Conservation (phyloP, 2,797 vertebrate genomes). For the Macrochelys suwanniensis region DNA sequence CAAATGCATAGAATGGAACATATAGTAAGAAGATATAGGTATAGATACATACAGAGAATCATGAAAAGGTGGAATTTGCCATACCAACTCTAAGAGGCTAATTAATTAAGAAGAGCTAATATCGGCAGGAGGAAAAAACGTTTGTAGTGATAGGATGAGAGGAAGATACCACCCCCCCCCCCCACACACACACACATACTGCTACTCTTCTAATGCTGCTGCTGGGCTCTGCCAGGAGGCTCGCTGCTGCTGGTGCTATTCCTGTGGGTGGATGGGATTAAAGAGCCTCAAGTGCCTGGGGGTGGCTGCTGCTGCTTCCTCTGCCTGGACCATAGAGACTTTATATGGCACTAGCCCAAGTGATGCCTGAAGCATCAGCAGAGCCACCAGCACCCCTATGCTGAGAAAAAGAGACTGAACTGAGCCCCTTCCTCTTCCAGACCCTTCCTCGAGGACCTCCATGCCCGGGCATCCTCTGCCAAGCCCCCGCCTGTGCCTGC, state of each 20-base stretch:
- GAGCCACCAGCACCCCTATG: constrained; percentile 67
- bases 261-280: background rate
- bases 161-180: too few relatives aligned
- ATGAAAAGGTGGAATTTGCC: too few relatives aligned
- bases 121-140: too few relatives aligned
- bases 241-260: background rate
- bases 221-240: constrained; percentile 72
- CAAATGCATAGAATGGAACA: too few relatives aligned
- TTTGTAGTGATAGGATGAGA: too few relatives aligned
- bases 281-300: background rate
- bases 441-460: constrained; percentile 92
- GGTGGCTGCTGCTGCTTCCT: constrained; percentile 49
- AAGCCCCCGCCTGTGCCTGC: constrained; percentile 79
- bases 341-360: constrained; percentile 87
- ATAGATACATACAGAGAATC: too few relatives aligned
- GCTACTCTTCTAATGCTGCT: constrained; percentile 12
- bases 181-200: too few relatives aligned
- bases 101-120: too few relatives aligned
- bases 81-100: too few relatives aligned
- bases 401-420: constrained; percentile 90
- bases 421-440: constrained; percentile 93
- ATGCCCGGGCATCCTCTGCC: constrained; percentile 77
- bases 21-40: too few relatives aligned
- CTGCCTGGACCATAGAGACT: constrained; percentile 88
- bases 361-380: constrained; percentile 79